Base-by-base conservation (phyloP, 2,888 invertebrate genomes). In the Antitype chi region DNA sequence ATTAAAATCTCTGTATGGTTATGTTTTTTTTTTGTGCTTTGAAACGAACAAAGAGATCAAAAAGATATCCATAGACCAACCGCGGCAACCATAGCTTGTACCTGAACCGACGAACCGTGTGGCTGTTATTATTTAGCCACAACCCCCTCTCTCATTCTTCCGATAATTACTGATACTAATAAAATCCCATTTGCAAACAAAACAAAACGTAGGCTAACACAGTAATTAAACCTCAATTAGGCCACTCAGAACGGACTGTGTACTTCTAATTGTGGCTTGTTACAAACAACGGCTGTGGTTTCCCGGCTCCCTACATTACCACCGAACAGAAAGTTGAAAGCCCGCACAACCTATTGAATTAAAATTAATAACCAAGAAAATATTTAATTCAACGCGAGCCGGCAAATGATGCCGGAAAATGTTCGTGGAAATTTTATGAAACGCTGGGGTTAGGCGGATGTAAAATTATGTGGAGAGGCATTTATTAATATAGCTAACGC, bases 321-420 rank as follows among this genome's bases (percentile, higher is more conserved):
- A 8, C 28, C 25, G 15, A 49, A 23, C 66, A 59, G 49, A 76
- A 81, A 81, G 64, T 76, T 69, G 17, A 63, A 17, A 53, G 53
- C 13, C 52, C 55, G 60, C 77, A 38, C 28, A 55, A 69, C 66
- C 52, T 73, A 70, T 76, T 72, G 76, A 81, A 81, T 84, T 76
- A 77, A 71, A 82, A 82, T 88, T 85, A 81, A 85, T 86, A 85
- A 76, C 82, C 67, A 80, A 69, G 83, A 82, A 87, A 88, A 89
- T 87, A 89, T 88, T 82, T 85, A 82, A 88, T 89, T 88, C 84
- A 84, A 80, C 74, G n/a, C 68, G 32, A 43, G 13, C 67, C 49
- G 23, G 32, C 32, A 23, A 60, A 43, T 52, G 32, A 55, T 59
- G 43, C 0, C 57, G 69, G 55, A 47, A 69, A 80, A 69, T 70